These are phyloP conservation scores for Apodemus speciosus DNA, from an alignment of 2,113 vertebrate genomes.

Conservation along the genomic window DNA sequence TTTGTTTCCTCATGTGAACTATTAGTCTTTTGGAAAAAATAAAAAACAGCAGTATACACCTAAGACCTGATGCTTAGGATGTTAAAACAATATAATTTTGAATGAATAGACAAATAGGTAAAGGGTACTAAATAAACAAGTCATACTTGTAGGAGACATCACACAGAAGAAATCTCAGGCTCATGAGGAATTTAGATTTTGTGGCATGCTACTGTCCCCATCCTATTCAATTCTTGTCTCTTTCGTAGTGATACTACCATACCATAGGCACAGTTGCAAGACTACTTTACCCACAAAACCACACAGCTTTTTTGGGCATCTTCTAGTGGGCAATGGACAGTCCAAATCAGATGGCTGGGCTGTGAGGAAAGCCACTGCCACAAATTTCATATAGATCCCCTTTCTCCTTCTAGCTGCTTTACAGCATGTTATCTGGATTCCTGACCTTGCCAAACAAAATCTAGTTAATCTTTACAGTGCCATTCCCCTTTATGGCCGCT, in stretches of 20 bases:
- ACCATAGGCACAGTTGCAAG: neutral
- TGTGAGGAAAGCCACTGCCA: constrained; percentile 15
- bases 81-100: neutral
- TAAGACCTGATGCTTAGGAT: neutral
- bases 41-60: neutral
- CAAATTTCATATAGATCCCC: neutral
- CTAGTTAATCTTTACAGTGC: constrained; percentile 74
- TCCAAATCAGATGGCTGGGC: constrained; percentile 4
- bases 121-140: neutral
- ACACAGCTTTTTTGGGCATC: neutral
- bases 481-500: constrained; percentile 66
- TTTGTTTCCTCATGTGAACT: constrained; percentile 47
- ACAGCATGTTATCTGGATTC: constrained; percentile 43
- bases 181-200: neutral
- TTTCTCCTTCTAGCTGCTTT: constrained; percentile 50
- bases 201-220: neutral
- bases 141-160: neutral
- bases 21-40: neutral
- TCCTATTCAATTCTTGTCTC: neutral
- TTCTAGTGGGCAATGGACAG: neutral
- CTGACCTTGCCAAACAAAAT: constrained; percentile 66
- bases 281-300: neutral
- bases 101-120: constrained; percentile 1
- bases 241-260: neutral
- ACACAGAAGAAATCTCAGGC: neutral